Base-by-base conservation (phyloP, 2,797 vertebrate species). In the Borostomias antarcticus region DNA sequence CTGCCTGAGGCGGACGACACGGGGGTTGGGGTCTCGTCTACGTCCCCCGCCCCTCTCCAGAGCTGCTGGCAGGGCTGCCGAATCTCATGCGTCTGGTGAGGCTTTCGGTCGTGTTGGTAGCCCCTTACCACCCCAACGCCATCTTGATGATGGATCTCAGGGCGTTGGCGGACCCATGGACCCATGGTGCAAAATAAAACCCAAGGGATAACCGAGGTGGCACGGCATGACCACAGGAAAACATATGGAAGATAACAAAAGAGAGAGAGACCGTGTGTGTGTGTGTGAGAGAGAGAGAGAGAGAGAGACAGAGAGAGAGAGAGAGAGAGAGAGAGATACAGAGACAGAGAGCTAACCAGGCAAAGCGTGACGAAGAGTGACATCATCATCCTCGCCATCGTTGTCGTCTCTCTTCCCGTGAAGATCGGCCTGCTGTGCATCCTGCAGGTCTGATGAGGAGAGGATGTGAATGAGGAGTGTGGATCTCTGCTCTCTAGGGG, bases 371-470 rank as follows among this genome's bases (percentile, higher is more conserved):
- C 40, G 40, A n/a, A 45, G 40, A 45, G 13, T 45, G 40, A 45
- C 15, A 45, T n/a, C 40, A n/a, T 45, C 37, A 9, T 40, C 37
- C 13, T 37, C 37, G 15, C 66, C 62, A 19, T 69, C 57, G n/a
- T 15, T 29, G 4, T 29, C 17, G 7, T 57, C 64, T 40, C 32
- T 61, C 67, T 72, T 53, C 40, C 70, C 64, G 5, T 53, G 10
- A 8, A 19, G 23, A 33, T 29, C 48, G 40, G 58, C 3, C 28
- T 47, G 17, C 2, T 21, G 45, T 17, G 52, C 64, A 11, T 60
- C 11, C 8, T 63, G 64, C n/a, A 89, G 80, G 37, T 91, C 87
- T 90, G 69, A 37, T 19, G 43, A 35, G 40, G 64, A 58, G 64
- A 58, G 52, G 7, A 26, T 21, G 26, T 15, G 54, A 8, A 17